Base-by-base conservation (phyloP, 1,140 invertebrate genomes). In the Calosoma granatense region DNA sequence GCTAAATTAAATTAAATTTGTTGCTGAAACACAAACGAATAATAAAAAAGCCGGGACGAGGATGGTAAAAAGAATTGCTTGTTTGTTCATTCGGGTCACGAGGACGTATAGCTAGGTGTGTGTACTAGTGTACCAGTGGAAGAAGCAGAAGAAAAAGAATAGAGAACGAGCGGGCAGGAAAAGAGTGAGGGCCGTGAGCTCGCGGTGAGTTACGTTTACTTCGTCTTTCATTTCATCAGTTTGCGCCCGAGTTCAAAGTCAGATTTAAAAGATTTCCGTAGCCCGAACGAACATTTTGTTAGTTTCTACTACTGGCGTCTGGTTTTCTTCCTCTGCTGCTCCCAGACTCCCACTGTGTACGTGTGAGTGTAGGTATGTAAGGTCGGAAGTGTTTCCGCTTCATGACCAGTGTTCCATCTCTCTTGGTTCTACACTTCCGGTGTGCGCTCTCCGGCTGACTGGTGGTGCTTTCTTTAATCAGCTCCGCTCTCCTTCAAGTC, bases 401-500 rank as follows among this genome's bases (percentile, higher is more conserved):
- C n/a, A n/a, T n/a, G n/a, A n/a, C n/a, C n/a, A n/a, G n/a, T n/a
- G 26, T 30, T 6, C 26, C 26, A 14, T 14, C 26, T 6, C 26
- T 6, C 26, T 30, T 30, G 14, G 26, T 30, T 30, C 26, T 30
- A 6, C 26, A 6, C 14, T 30, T 30, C 14, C 14, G 26, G 26
- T 30, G 4, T 30, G 6, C 26, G 26, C 26, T 30, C n/a, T 30
- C 26, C 14, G 26, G 26, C 26, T 30, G 26, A n/a, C n/a, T n/a
- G n/a, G n/a, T n/a, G n/a, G n/a, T n/a, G n/a, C n/a, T 47, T 47
- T 47, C 41, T 47, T 47, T 47, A 47, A 47, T 47, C 41, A 47
- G 15, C 3, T 3, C 41, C 3, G 6, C 41, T 30, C 26, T 4
- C 26, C 3, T 6, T 47, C 9, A 17, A 6, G 6, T 6, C 26